Percentiles rank a stretch among this genome's conserved stretches.
phyloP scores from a whole-genome alignment of 2,113 vertebrate species.

The Salvelinus namaycush region DNA sequence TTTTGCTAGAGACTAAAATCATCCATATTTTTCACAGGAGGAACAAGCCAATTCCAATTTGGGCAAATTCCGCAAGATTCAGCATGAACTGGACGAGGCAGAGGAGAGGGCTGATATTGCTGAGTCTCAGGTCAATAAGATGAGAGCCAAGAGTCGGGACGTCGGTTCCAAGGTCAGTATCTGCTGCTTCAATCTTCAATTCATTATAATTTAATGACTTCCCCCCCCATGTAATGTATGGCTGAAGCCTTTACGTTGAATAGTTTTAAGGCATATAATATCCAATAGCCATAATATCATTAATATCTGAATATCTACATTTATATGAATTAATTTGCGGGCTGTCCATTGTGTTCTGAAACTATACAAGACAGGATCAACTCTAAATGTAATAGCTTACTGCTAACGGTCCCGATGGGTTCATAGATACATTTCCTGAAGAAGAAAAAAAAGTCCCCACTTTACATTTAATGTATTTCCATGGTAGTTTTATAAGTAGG shows the following conservation, averaged over 20 bases:
- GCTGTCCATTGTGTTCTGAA: too few species aligned
- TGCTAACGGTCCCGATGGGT: too few species aligned
- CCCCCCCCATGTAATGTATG: too few species aligned
- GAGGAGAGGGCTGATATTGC: constrained; percentile 73
- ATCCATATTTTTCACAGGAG: constrained; percentile 47
- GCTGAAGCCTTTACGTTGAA: not conserved
- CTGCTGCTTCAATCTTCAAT: not conserved
- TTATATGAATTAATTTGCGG: not conserved
- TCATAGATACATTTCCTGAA: too few species aligned
- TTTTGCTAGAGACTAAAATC: not conserved
- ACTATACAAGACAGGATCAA: too few species aligned
- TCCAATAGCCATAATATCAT: not conserved
- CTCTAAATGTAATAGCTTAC: too few species aligned
- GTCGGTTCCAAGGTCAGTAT: constrained; percentile 55
- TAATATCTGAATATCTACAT: not conserved
- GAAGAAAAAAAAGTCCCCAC: too few species aligned
- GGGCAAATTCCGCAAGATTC: constrained; percentile 65
- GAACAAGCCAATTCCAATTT: constrained; percentile 67
- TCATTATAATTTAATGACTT: not conserved
- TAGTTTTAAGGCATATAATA: not conserved
- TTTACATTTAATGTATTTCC: too few species aligned
- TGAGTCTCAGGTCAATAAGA: constrained; percentile 74
- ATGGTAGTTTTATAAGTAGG: too few species aligned
- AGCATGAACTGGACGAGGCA: constrained; percentile 72
- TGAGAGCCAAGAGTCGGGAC: constrained; percentile 70